Conservation (phyloP, 2,113 vertebrate species). For the Chloebia gouldiae region DNA sequence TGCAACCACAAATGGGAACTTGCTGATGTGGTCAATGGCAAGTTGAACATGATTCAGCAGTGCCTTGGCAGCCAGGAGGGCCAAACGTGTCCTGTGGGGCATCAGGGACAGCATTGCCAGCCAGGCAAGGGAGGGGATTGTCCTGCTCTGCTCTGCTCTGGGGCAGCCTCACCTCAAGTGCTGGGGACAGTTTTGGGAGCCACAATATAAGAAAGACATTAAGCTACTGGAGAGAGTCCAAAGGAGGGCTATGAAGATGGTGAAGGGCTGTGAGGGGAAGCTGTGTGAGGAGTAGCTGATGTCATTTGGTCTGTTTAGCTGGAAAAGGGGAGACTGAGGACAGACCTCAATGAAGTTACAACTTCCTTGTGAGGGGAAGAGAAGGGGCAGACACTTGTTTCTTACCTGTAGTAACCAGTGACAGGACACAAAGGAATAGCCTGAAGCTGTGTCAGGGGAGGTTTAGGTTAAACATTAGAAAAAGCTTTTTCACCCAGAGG, state of each 20-base stretch:
- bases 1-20: background rate
- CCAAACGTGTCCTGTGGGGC: fast-evolving
- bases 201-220: background rate
- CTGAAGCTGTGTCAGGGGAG: background rate
- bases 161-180: fast-evolving
- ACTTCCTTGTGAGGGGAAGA: fast-evolving
- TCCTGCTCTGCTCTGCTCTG: background rate
- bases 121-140: fast-evolving
- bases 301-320: background rate
- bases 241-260: background rate
- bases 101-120: background rate
- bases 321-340: background rate
- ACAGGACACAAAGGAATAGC: background rate
- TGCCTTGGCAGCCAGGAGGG: background rate
- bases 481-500: background rate
- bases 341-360: background rate
- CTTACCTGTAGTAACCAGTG: background rate
- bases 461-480: background rate
- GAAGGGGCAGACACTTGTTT: background rate
- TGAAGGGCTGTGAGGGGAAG: background rate
- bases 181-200: background rate
- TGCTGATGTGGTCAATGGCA: background rate
- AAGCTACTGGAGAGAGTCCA: background rate
- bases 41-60: fast-evolving
- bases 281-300: fast-evolving